These are phyloP conservation scores for Heliconius eleuchia DNA, from an alignment of 1,140 invertebrate genomes.

Conservation along the genomic window DNA sequence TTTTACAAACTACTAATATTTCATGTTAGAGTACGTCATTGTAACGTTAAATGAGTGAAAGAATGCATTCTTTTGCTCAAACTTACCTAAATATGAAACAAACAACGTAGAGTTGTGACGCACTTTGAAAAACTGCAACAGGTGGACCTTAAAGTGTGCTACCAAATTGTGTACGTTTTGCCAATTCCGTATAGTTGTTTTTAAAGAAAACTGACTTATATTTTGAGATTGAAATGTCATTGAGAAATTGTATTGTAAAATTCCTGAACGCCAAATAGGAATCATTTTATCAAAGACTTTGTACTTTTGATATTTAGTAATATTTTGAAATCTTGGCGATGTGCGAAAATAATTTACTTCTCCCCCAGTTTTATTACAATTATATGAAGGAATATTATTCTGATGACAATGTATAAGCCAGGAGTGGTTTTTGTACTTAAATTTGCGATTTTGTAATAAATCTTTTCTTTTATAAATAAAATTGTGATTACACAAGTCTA, in stretches of 20 bases:
- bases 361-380: conserved; percentile 44
- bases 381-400: conserved; percentile 14
- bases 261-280: conserved; percentile 52
- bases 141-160: conserved; percentile 34
- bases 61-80: too few relatives aligned
- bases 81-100: conserved; percentile 62
- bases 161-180: conserved; percentile 14
- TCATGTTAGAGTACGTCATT: too few relatives aligned
- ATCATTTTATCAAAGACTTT: conserved; percentile 38
- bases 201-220: conserved; percentile 51
- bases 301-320: conserved; percentile 54
- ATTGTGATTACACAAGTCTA: conserved; percentile 54
- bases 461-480: conserved; percentile 52
- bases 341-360: conserved; percentile 57
- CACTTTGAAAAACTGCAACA: conserved; percentile 71
- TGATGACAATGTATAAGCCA: not conserved
- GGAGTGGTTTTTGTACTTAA: not conserved
- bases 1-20: too few relatives aligned
- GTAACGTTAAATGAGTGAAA: too few relatives aligned
- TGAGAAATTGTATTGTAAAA: conserved; percentile 54
- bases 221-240: conserved; percentile 55
- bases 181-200: conserved; percentile 36
- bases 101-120: conserved; percentile 66
- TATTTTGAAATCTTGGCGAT: conserved; percentile 54
- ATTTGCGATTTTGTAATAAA: conserved; percentile 12